Base-by-base conservation (phyloP, 1,140 invertebrate genomes). In the Leptopilina boulardi region DNA sequence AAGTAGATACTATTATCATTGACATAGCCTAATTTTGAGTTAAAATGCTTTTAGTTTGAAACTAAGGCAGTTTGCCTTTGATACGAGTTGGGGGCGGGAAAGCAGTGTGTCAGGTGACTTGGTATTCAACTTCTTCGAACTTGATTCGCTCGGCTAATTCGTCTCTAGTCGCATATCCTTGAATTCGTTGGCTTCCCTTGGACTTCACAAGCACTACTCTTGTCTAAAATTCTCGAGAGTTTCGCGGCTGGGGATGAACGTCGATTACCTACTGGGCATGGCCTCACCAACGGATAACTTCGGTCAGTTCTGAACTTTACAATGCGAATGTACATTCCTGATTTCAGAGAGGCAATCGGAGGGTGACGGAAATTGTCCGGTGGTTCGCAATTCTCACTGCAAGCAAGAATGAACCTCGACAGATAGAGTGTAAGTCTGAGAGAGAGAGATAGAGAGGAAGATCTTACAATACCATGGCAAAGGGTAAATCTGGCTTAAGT, bases 401-500 rank as follows among this genome's bases (percentile, higher is more conserved):
- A n/a, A 54, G 30, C 19, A 41, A 13, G 47, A 54, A 56, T 70
- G 26, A 56, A 34, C 19, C 78, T 23, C 42, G 47, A 51, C 71
- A 75, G 76, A 79, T 77, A 83, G 23, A 66, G 21, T 23, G 3
- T 30, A 84, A 56, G 38, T 71, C 38, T 38, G 23, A n/a, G 34
- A 73, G 30, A n/a, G n/a, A n/a, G n/a, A n/a, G n/a, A n/a, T n/a
- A n/a, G 23, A n/a, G 34, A 73, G 30, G 56, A 71, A 54, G 76
- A 80, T 78, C 70, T 75, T 75, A 47, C 30, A 73, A 77, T 38
- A 41, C 13, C 2, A 6, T 44, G 54, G 34, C 66, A 74, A 81
- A n/a, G 82, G 80, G 80, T 78, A 85, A 83, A 87, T 85, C 83
- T 26, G 51, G 72, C n/a, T 8, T 84, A 81, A 85, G 82, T 81